These are phyloP conservation scores for Leptopilina drosophilae DNA, from an alignment of 2,888 invertebrate genomes.

Conservation along the genomic window DNA sequence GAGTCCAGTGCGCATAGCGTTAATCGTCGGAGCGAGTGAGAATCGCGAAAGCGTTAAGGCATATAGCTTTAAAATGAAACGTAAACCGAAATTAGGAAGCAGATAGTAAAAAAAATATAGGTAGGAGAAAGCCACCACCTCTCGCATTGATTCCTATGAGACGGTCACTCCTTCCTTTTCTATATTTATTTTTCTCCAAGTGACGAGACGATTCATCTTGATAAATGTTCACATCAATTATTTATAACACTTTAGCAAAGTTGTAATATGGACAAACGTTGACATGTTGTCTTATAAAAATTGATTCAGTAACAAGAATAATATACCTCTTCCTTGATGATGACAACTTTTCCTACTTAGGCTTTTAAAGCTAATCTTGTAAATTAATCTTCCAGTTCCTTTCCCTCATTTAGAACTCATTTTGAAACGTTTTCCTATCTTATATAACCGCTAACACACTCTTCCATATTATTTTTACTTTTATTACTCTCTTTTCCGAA, in stretches of 20 bases:
- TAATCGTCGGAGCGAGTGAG: conserved; percentile 52
- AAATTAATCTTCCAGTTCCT: conserved; percentile 17
- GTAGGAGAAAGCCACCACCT: conserved; percentile 53
- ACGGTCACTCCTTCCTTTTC: neutral
- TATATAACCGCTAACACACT: neutral
- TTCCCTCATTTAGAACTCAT: conserved; percentile 12
- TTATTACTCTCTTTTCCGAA: neutral
- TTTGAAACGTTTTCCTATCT: conserved; percentile 11
- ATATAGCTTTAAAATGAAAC: conserved; percentile 53
- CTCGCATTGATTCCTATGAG: conserved; percentile 40
- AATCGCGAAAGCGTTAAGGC: conserved; percentile 61
- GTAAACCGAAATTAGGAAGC: conserved; percentile 60
- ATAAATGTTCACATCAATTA: conserved; percentile 19
- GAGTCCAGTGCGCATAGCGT: conserved; percentile 48
- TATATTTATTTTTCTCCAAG: neutral
- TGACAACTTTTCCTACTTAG: conserved; percentile 17
- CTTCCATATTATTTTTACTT: neutral
- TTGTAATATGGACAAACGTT: neutral
- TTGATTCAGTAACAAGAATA: neutral
- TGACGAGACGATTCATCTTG: conserved; percentile 6
- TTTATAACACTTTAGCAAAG: neutral
- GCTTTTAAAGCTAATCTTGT: conserved; percentile 11
- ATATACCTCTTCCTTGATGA: conserved; percentile 3
- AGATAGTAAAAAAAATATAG: conserved; percentile 42
- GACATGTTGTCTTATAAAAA: neutral